phyloP scores from a whole-genome alignment of 2,888 invertebrate genomes.

The Anagyrus pseudococci region DNA sequence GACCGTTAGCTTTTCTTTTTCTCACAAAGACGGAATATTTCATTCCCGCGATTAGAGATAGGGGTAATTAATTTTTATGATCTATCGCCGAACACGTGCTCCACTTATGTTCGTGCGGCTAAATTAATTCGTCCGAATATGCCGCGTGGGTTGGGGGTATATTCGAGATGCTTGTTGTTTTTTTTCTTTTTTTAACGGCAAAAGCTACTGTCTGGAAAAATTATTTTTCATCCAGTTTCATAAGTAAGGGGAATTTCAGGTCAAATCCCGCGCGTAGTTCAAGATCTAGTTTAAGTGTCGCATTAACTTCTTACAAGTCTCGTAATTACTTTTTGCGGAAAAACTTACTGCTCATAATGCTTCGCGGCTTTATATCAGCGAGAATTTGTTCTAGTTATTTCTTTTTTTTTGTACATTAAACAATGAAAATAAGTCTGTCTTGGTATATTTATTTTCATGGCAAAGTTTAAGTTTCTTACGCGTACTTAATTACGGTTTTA shows the following conservation, averaged over 20 bases:
- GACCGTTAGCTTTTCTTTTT: too few relatives aligned
- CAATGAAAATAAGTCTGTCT: constrained; percentile 27
- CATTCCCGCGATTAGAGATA: too few relatives aligned
- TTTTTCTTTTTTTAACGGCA: too few relatives aligned
- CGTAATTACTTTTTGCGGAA: constrained; percentile 29
- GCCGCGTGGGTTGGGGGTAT: too few relatives aligned
- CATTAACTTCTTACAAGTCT: constrained; percentile 31
- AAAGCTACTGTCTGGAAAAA: too few relatives aligned
- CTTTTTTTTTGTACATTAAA: not conserved
- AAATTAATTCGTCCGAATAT: too few relatives aligned
- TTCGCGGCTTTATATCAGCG: constrained; percentile 32
- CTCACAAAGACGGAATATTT: too few relatives aligned
- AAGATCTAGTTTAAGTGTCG: constrained; percentile 22
- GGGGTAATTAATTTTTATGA: too few relatives aligned
- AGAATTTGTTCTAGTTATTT: constrained; percentile 32
- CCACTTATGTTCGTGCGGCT: too few relatives aligned
- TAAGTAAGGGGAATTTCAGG: constrained; percentile 13
- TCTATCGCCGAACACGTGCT: too few relatives aligned
- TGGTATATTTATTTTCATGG: constrained; percentile 18
- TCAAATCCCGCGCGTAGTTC: constrained; percentile 12
- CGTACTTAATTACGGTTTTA: constrained; percentile 20
- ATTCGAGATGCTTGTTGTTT: too few relatives aligned
- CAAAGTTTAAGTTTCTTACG: constrained; percentile 27
- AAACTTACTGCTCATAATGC: constrained; percentile 27
- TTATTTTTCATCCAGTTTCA: not conserved